Evolutionary conservation across 2,797 vertebrate species (phyloP).

Genomic region (Parotocinclus haroldoi): DNA sequence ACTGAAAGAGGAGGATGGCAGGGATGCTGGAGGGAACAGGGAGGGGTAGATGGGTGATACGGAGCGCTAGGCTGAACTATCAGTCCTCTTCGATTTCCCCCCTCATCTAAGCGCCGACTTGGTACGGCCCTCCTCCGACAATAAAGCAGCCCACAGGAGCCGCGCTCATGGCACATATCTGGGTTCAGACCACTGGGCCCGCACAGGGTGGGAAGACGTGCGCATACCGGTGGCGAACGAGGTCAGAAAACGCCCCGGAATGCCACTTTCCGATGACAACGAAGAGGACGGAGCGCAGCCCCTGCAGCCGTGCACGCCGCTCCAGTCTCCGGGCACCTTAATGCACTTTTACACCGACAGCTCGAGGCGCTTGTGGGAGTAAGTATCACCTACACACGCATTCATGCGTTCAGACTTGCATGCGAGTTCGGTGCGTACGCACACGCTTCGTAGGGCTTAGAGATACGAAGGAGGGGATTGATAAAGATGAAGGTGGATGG

Average conservation of each 20-base stretch:
- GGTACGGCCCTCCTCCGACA: conserved; percentile 90
- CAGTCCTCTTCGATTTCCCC: conserved; percentile 66
- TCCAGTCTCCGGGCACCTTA: conserved; percentile 48
- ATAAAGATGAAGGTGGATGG: conserved; percentile 37
- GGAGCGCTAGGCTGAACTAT: conserved; percentile 68
- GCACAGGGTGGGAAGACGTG: conserved; percentile 48
- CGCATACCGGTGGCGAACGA: conserved; percentile 51
- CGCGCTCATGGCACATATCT: conserved; percentile 88
- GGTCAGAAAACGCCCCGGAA: conserved; percentile 68
- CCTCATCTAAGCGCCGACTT: conserved; percentile 75
- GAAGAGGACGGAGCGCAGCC: conserved; percentile 19
- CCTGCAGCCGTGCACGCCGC: conserved; percentile 8
- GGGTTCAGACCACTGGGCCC: conserved; percentile 68
- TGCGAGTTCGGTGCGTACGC: conserved; percentile 18
- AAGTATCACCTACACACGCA: conserved; percentile 62
- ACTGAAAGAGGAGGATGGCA: conserved; percentile 57
- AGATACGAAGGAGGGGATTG: not conserved
- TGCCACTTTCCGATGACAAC: conserved; percentile 51
- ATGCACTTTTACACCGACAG: conserved; percentile 45
- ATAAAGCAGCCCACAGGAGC: conserved; percentile 95
- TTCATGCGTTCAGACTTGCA: conserved; percentile 28
- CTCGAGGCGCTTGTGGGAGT: conserved; percentile 54
- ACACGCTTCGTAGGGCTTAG: not conserved
- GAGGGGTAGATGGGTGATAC: conserved; percentile 57
- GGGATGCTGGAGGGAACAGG: conserved; percentile 57